Evolutionary conservation across 2,113 vertebrate species (phyloP).

Genomic region (Callionymus lyra): DNA sequence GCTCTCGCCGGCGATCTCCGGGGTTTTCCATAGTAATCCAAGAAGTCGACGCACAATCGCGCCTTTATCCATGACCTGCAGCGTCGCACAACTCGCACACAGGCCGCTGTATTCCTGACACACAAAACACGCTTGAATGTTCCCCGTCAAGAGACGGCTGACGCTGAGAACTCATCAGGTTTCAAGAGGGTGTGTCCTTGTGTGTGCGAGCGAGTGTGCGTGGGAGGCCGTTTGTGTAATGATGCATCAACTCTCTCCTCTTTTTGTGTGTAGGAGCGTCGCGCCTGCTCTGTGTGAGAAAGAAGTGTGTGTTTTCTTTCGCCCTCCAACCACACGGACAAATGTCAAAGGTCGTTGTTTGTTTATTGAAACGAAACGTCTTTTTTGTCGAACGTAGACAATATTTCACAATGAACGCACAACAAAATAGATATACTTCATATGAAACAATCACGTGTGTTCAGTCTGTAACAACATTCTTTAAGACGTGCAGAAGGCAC

Average conservation of each 20-base stretch:
- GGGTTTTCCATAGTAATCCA: constrained; percentile 51
- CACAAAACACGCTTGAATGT: constrained; percentile 15
- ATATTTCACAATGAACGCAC: constrained; percentile 10
- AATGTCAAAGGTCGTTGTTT: constrained; percentile 24
- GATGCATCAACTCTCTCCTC: constrained; percentile 19
- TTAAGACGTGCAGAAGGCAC: too few species aligned
- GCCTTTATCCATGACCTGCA: constrained; percentile 41
- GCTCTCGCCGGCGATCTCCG: constrained; percentile 1
- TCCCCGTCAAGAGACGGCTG: constrained; percentile 26
- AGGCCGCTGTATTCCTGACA: constrained; percentile 11
- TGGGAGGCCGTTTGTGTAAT: constrained; percentile 41
- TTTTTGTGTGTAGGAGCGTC: constrained; percentile 1
- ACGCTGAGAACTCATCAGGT: constrained; percentile 19
- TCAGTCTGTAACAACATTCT: constrained; percentile 13
- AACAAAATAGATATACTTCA: constrained; percentile 27
- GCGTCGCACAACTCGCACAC: constrained; percentile 12
- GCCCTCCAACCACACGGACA: too few species aligned
- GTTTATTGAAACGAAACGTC: constrained; percentile 32
- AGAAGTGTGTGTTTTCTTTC: background rate
- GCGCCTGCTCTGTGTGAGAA: background rate
- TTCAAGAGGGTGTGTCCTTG: constrained; percentile 15
- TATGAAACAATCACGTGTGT: constrained; percentile 13
- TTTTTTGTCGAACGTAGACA: constrained; percentile 23
- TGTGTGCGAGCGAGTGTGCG: constrained; percentile 23
- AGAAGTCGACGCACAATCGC: constrained; percentile 39